Percentiles rank a stretch among this genome's conserved stretches.
phyloP scores from a whole-genome alignment of 2,797 vertebrate species.

The Pseudochirops corinnae region DNA sequence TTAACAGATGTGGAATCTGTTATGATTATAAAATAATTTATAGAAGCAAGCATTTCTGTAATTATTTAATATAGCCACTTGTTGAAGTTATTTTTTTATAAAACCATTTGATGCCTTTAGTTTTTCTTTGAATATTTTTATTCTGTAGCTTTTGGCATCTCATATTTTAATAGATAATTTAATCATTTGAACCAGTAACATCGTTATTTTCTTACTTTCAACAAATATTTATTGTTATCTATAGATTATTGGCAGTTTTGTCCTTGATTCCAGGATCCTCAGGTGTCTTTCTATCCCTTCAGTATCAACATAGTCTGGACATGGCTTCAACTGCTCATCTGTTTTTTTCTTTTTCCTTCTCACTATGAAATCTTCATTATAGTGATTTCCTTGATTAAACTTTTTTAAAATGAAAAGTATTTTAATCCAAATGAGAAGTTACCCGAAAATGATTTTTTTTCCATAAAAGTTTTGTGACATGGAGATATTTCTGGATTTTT shows the following conservation, averaged over 20 bases:
- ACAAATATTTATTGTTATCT: slow-evolving; percentile 63
- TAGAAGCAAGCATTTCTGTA: slow-evolving; percentile 55
- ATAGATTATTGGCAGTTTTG: slow-evolving; percentile 73
- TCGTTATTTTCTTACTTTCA: slow-evolving; percentile 58
- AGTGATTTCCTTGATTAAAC: slow-evolving; percentile 71
- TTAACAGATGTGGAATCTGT: slow-evolving; percentile 36
- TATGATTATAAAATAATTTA: slow-evolving; percentile 70
- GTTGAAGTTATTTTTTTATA: slow-evolving; percentile 52
- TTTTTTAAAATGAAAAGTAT: slow-evolving; percentile 34
- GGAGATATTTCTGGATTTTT: slow-evolving; percentile 16
- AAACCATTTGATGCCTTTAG: slow-evolving; percentile 34
- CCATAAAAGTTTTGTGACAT: slow-evolving; percentile 56
- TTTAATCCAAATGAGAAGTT: slow-evolving; percentile 43
- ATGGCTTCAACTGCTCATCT: slow-evolving; percentile 60
- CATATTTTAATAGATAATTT: slow-evolving; percentile 65
- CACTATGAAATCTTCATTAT: slow-evolving; percentile 72
- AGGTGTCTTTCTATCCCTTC: slow-evolving; percentile 65
- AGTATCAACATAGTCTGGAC: slow-evolving; percentile 68
- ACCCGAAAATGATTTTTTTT: slow-evolving; percentile 57
- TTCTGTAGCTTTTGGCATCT: slow-evolving; percentile 59
- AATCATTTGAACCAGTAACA: slow-evolving; percentile 66
- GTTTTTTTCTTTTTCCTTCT: slow-evolving; percentile 45
- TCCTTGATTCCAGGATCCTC: slow-evolving; percentile 78
- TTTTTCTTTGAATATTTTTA: slow-evolving; percentile 66
- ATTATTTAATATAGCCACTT: slow-evolving; percentile 62